Base-by-base conservation (phyloP, 2,113 vertebrate species). In the Hoplias malabaricus region DNA sequence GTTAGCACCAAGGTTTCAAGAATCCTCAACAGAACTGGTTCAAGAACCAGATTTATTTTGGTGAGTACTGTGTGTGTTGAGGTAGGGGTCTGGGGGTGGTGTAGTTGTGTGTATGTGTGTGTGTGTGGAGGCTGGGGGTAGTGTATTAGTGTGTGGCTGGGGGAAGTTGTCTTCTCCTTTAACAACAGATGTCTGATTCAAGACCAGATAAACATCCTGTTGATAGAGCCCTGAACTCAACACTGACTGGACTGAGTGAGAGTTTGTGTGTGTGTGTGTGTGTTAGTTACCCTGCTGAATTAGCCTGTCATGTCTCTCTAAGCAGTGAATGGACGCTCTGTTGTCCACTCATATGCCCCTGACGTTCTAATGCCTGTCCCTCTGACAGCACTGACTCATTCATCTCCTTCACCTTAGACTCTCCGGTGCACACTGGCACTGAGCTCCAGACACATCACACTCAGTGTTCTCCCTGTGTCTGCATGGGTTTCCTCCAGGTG, bases 191-290 rank as follows among this genome's bases (percentile, higher is more conserved):
- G 50, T 46, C 77, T 74, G 53, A 74, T 74, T 50, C 42, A 8
- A 80, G 63, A 80, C 74, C 72, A 80, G 71, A 80, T 80, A 80
- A 80, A 69, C 71, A 43, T 23, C 31, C 53, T 50, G 40, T 63
- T 69, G 71, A 80, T 69, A 56, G 46, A 53, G 40, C 50, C 78
- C 75, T 80, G 61, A n/a, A 69, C 70, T 80, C 62, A 80, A 74
- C 65, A 80, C 78, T 46, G 25, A 67, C 61, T 73, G 34, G 53
- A 40, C 62, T 31, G 63, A 33, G 29, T 54, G 75, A 57, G 23
- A 29, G 36, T 31, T 40, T 69, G 75, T 77, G 65, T 77, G 67
- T 77, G 38, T 21, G 42, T 42, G 33, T 66, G 53, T 46, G 69
- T 56, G 40, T 70, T 57, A 40, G 27, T n/a, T n/a, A 8, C n/a